A percentile compares a stretch with the other conserved stretches of the same genome.
These are phyloP conservation scores for Petrolisthes cinctipes DNA, from an alignment of 2,888 invertebrate genomes.

Conservation along the genomic window DNA sequence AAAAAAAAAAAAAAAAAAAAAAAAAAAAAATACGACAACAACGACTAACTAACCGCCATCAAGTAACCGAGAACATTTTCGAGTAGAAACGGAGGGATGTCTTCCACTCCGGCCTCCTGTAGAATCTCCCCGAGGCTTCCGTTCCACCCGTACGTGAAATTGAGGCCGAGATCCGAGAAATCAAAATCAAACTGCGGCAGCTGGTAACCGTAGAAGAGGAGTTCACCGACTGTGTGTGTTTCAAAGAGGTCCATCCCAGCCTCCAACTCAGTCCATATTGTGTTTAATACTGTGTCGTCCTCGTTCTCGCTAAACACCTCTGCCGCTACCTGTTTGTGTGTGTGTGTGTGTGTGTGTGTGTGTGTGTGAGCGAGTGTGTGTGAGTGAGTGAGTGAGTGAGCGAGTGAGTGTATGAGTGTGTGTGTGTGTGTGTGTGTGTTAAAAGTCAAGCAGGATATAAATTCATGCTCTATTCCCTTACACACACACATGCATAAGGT, in stretches of 20 bases:
- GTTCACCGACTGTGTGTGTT: conserved; percentile 26
- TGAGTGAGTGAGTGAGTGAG: no score
- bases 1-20: no score
- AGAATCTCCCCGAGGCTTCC: conserved; percentile 52
- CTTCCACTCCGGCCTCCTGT: neutral
- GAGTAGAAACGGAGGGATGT: neutral
- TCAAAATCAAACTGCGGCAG: conserved; percentile 57
- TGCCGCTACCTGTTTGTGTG: conserved; percentile 10
- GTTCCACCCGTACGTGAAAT: conserved; percentile 7
- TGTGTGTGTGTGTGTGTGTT: no score
- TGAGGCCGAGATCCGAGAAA: conserved; percentile 19
- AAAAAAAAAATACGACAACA: no score
- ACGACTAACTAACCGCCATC: conserved; percentile 37
- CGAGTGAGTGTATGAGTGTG: no score
- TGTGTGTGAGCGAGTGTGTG: no score
- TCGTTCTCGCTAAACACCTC: neutral
- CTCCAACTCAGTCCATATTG: conserved; percentile 58
- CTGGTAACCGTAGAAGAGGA: conserved; percentile 55
- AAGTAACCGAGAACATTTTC: conserved; percentile 37
- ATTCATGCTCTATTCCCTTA: no score
- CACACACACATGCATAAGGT: no score
- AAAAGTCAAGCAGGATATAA: no score
- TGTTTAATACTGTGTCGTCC: neutral
- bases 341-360: no score
- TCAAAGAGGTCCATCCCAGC: conserved; percentile 51